These are phyloP conservation scores for Pelecanus crispus DNA, from an alignment of 2,113 vertebrate species.

Conservation along the genomic window DNA sequence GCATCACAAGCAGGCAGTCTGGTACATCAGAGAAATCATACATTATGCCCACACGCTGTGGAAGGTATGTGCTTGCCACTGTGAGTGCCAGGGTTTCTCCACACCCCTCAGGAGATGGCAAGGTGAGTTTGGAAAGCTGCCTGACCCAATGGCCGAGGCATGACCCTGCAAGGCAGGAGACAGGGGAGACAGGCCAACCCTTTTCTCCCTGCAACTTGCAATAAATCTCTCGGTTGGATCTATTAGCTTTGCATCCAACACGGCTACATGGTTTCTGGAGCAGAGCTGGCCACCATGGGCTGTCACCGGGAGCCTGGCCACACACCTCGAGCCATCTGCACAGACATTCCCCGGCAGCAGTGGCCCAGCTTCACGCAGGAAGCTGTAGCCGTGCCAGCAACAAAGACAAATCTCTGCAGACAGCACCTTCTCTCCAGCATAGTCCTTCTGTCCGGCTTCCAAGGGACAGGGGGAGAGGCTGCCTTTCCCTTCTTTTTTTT, in stretches of 20 bases:
- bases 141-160: fast-evolving
- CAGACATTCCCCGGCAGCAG: fast-evolving
- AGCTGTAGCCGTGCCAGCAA: background rate
- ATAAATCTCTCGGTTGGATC: background rate
- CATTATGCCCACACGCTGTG: fast-evolving
- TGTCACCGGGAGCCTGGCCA: background rate
- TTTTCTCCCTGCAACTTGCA: background rate
- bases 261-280: background rate
- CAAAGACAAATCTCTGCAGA: background rate
- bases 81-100: background rate
- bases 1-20: background rate
- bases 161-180: background rate
- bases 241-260: background rate
- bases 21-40: background rate
- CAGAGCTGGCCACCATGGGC: background rate
- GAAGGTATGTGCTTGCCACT: background rate
- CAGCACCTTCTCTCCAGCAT: background rate
- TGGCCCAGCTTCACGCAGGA: background rate
- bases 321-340: background rate
- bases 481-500: background rate
- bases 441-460: background rate
- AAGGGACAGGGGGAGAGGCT: background rate
- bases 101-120: background rate
- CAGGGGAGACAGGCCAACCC: background rate
- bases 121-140: background rate